Conservation (phyloP, 1,140 invertebrate species). For the Rhagoletis zephyria region DNA sequence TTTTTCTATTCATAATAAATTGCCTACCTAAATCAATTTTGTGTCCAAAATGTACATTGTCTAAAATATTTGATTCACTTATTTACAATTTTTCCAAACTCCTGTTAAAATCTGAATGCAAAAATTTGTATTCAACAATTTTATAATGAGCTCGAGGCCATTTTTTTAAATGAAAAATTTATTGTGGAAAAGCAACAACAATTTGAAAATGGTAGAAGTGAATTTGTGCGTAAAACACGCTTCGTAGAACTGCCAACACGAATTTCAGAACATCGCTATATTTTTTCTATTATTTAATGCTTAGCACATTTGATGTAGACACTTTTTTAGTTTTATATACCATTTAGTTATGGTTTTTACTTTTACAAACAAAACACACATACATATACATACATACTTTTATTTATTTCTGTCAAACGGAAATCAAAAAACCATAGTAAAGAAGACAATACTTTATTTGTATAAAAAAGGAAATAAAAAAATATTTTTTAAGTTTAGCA, state of each 20-base stretch:
- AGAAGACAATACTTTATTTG: conserved; percentile 48
- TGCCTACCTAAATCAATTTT: not conserved
- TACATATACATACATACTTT: not conserved
- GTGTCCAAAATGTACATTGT: not conserved
- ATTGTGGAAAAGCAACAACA: too few relatives aligned
- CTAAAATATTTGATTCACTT: not conserved
- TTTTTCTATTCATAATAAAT: not conserved
- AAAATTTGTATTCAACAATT: too few relatives aligned
- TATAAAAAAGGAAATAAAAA: not conserved
- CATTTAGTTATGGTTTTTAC: not conserved
- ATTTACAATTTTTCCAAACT: not conserved
- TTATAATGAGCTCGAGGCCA: too few relatives aligned
- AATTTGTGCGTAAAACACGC: not conserved
- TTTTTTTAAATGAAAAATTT: too few relatives aligned
- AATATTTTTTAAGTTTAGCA: conserved; percentile 29
- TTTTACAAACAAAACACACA: conserved; percentile 2
- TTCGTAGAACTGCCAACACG: conserved; percentile 5
- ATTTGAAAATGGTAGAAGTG: too few relatives aligned
- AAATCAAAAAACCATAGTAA: conserved; percentile 57
- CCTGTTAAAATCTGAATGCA: not conserved
- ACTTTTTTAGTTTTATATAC: conserved; percentile 20
- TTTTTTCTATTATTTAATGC: not conserved
- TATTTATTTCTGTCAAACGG: conserved; percentile 69
- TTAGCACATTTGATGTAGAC: conserved; percentile 23
- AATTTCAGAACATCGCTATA: not conserved